phyloP scores from a whole-genome alignment of 2,113 vertebrate genomes.

The Ondatra zibethicus region DNA sequence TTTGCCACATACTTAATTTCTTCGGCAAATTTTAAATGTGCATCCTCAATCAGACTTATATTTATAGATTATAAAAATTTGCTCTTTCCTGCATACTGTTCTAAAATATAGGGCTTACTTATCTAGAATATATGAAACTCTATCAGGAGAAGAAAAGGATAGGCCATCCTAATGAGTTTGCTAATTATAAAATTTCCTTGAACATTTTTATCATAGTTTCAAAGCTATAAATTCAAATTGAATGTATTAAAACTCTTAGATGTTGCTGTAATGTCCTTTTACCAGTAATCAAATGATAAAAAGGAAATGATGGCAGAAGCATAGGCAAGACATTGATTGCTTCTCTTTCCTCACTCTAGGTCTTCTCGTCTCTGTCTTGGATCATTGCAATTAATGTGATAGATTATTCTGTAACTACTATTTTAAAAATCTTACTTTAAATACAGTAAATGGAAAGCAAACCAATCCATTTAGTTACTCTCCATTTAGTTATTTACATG shows the following conservation, averaged over 20 bases:
- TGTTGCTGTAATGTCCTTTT: not conserved
- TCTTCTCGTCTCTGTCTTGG: not conserved
- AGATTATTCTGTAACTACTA: not conserved
- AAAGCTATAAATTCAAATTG: not conserved
- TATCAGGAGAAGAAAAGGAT: not conserved
- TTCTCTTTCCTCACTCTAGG: not conserved
- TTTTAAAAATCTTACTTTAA: not conserved
- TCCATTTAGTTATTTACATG: not conserved
- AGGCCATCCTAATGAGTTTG: not conserved
- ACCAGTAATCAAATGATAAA: not conserved
- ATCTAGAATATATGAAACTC: not conserved
- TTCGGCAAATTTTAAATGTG: not conserved
- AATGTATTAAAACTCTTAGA: not conserved
- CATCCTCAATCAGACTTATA: not conserved
- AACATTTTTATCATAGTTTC: not conserved
- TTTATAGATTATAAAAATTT: not conserved
- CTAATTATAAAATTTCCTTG: not conserved
- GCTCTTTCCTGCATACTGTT: not conserved
- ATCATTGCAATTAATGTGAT: not conserved
- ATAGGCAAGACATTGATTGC: not conserved
- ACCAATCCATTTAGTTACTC: not conserved
- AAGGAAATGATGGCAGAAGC: conserved; percentile 20
- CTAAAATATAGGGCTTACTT: not conserved
- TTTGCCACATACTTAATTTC: not conserved
- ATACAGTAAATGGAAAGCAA: not conserved